Conservation (phyloP, 2,888 invertebrate species). For the Arctia plantaginis region DNA sequence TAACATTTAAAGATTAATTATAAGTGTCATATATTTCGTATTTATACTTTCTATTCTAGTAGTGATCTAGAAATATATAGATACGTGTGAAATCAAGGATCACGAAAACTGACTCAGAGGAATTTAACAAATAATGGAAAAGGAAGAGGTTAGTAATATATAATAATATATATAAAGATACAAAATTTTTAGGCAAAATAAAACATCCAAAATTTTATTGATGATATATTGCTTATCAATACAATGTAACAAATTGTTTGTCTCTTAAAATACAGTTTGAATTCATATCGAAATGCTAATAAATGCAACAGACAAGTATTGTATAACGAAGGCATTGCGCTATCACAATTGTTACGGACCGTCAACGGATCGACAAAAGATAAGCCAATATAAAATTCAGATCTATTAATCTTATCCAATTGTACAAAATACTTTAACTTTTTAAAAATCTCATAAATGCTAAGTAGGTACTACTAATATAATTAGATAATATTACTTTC, state of each 20-base stretch:
- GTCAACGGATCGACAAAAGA: slow-evolving; percentile 60
- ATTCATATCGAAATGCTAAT: slow-evolving; percentile 83
- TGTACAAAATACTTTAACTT: slow-evolving; percentile 80
- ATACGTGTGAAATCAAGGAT: no score
- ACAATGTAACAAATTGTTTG: slow-evolving; percentile 83
- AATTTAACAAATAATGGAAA: no score
- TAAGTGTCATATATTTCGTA: no score
- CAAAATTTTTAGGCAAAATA: slow-evolving; percentile 37
- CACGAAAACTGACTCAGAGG: neutral
- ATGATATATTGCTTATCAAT: slow-evolving; percentile 86
- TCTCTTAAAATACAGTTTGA: slow-evolving; percentile 79
- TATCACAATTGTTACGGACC: slow-evolving; percentile 75
- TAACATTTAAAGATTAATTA: no score
- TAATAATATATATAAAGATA: no score
- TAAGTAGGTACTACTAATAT: slow-evolving; percentile 83
- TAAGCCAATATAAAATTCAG: slow-evolving; percentile 81
- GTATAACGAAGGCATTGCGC: slow-evolving; percentile 79
- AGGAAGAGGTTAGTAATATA: neutral
- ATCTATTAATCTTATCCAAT: slow-evolving; percentile 77
- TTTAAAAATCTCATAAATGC: slow-evolving; percentile 82
- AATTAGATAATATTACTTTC: slow-evolving; percentile 74
- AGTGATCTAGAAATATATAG: no score
- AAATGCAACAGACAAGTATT: slow-evolving; percentile 82
- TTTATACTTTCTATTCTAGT: no score
- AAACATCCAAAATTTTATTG: slow-evolving; percentile 70